Percentiles rank a stretch among this genome's conserved stretches.
Conservation (phyloP, 2,113 vertebrate species). For the Todiramphus chloris region DNA sequence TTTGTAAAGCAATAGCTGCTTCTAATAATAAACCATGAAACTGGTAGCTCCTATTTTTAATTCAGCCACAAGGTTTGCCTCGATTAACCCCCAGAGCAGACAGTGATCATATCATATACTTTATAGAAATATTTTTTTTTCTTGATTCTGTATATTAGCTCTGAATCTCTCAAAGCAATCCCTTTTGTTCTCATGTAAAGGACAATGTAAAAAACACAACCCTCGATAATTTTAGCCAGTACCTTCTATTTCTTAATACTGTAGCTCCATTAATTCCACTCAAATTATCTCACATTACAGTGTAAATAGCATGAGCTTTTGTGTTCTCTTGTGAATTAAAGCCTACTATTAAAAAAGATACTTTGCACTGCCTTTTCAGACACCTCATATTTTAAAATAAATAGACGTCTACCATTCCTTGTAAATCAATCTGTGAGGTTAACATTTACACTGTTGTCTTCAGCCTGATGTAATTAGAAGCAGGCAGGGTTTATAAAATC, state of each 20-base stretch:
- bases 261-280: background rate
- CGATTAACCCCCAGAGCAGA: background rate
- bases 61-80: background rate
- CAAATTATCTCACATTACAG: background rate
- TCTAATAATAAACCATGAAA: background rate
- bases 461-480: slow-evolving; percentile 7
- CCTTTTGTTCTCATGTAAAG: background rate
- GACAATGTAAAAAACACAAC: background rate
- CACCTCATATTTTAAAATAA: slow-evolving; percentile 37
- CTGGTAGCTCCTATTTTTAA: background rate
- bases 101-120: background rate
- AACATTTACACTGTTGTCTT: background rate
- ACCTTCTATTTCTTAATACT: background rate
- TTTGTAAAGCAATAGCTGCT: background rate
- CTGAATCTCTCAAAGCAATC: background rate
- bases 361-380: background rate
- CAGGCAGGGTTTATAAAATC: background rate
- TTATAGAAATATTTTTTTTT: background rate
- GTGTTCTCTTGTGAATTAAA: background rate
- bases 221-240: background rate
- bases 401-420: background rate
- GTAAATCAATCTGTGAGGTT: background rate
- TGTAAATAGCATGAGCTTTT: background rate
- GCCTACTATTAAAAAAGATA: background rate
- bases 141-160: background rate